Evolutionary conservation across 2,797 vertebrate species (phyloP), one percentile per base, ranked within the genome.

Genomic region (Ispidina lecontei): DNA sequence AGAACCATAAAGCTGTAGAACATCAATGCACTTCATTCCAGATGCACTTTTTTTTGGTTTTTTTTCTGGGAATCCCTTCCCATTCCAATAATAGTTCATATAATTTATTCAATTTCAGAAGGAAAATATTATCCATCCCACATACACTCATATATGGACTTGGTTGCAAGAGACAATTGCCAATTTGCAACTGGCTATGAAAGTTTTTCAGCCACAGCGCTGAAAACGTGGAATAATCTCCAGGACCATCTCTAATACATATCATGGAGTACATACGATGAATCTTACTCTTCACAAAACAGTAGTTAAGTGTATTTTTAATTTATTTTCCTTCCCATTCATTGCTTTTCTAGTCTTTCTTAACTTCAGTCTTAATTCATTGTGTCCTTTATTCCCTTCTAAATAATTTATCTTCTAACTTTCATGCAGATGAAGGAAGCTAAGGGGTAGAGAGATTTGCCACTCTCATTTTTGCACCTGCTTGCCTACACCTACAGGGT

Each of bases 311-410:
- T 7, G 3, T 33, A 31, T 64, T 87, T 92, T 56, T 68, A 18
- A 70, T 68, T 37, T 78, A 25, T 71, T 74, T 26, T 74, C 49
- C 41, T 37, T 52, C 31, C 28, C 0, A 0, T 26, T 16, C 7
- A 56, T 26, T 80, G 58, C 28, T 64, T 60, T 80, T 71, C 62
- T 60, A 19, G n/a, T 41, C 35, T 60, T 83, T 58, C n/a, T 43
- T 74, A 65, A 65, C 63, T 84, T 75, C 39, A 28, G 15, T 65
- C 87, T 91, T 91, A 93, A 94, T 78, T 81, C 25, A 55, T 35
- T 0, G 0, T 59, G 21, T 55, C 84, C 25, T 4, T 81, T 75
- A 89, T 51, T 75, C 26, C 23, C 26, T 81, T 67, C 39, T 54
- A 78, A 88, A 62, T 51, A 64, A 78, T 84, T 81, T 62, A 58